These are phyloP conservation scores for Sitobion miscanthi DNA, from an alignment of 1,140 invertebrate genomes.

Conservation along the genomic window DNA sequence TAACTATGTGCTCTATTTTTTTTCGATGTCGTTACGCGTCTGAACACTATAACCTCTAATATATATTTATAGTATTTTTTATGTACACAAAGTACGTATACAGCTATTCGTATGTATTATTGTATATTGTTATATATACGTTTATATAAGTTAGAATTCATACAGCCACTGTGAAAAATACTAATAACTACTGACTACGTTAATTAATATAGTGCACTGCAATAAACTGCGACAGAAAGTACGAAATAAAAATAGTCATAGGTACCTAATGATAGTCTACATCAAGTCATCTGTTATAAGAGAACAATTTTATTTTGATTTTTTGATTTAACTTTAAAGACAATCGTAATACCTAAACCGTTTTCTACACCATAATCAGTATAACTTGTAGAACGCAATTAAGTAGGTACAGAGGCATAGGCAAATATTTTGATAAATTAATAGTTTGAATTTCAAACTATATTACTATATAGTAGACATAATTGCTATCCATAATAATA, in stretches of 20 bases:
- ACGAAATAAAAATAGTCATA: no score
- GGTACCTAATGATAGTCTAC: background rate
- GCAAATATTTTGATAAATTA: background rate
- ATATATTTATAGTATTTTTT: no score
- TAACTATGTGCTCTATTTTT: background rate
- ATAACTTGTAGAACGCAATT: no score
- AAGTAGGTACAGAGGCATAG: no score
- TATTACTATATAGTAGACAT: no score
- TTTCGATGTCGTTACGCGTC: background rate
- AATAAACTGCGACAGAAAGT: background rate
- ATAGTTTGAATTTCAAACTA: background rate
- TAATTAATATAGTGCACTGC: background rate
- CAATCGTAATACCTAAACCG: background rate
- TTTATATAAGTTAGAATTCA: no score
- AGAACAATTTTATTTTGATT: background rate
- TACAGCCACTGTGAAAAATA: no score
- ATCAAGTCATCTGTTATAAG: background rate
- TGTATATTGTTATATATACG: no score
- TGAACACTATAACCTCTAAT: background rate
- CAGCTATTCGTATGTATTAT: no score
- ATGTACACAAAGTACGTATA: no score
- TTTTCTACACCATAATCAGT: background rate
- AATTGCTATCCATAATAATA: background rate
- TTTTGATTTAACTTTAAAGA: background rate
- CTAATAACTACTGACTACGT: background rate